phyloP scores from a whole-genome alignment of 2,797 vertebrate species.

The Echeneis naucrates region DNA sequence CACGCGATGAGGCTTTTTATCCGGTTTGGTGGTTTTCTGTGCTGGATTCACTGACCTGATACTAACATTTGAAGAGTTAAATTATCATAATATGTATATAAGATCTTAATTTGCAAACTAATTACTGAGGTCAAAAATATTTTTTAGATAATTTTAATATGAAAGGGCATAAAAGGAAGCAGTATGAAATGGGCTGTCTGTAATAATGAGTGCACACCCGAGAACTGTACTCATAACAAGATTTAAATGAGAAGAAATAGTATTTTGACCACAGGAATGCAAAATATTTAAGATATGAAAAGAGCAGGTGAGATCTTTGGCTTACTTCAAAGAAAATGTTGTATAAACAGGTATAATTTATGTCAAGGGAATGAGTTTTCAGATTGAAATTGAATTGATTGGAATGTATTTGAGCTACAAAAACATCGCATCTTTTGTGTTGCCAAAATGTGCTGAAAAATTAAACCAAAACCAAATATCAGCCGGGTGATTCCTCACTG shows the following conservation, averaged over 20 bases:
- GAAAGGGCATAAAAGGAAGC: background rate
- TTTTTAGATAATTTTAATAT: background rate
- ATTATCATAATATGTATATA: background rate
- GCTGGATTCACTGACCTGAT: conserved; percentile 20
- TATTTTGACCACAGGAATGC: background rate
- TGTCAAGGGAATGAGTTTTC: background rate
- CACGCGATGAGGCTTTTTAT: conserved; percentile 28
- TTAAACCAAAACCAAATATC: background rate
- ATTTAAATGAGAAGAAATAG: background rate
- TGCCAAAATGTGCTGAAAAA: conserved; percentile 6
- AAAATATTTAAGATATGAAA: background rate
- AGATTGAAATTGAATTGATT: background rate
- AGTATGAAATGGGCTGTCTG: background rate
- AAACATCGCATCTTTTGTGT: background rate
- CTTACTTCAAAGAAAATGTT: background rate
- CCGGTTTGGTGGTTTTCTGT: conserved; percentile 22
- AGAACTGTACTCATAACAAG: no score
- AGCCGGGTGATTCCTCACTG: background rate
- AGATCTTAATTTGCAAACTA: background rate
- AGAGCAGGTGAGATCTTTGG: background rate
- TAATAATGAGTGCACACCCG: background rate
- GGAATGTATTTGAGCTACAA: background rate
- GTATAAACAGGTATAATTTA: background rate
- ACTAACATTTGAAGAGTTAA: no score
- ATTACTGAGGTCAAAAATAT: background rate